These are phyloP conservation scores for Plemyria rubiginata DNA, from an alignment of 2,888 invertebrate genomes.

Conservation along the genomic window DNA sequence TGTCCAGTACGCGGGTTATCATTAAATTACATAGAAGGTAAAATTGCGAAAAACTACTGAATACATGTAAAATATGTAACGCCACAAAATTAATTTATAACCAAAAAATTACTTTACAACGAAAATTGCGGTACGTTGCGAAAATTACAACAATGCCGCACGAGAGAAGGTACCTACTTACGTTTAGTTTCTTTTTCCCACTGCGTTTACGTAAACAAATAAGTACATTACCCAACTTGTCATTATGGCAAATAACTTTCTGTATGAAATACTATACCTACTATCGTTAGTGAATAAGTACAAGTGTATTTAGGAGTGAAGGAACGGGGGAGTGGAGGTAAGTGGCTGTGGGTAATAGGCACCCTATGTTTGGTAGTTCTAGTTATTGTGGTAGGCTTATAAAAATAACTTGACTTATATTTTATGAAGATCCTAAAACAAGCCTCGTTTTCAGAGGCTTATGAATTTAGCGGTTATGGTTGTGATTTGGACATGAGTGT, in stretches of 20 bases:
- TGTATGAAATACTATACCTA: constrained; percentile 26
- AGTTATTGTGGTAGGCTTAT: no score
- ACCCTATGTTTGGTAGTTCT: no score
- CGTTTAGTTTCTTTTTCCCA: constrained; percentile 37
- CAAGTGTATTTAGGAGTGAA: not conserved
- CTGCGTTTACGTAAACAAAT: constrained; percentile 43
- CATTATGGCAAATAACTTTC: constrained; percentile 37
- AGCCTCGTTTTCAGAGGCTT: no score
- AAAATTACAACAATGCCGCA: not conserved
- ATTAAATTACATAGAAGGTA: no score
- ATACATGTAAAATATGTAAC: constrained; percentile 3
- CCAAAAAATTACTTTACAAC: not conserved
- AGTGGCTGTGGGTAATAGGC: no score
- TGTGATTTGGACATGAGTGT: no score
- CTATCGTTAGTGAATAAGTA: constrained; percentile 1
- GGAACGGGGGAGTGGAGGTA: not conserved
- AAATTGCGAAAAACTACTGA: no score
- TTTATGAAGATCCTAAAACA: no score
- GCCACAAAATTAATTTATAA: not conserved
- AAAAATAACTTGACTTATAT: no score
- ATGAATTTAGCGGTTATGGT: no score
- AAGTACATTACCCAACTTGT: constrained; percentile 40
- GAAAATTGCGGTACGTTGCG: not conserved
- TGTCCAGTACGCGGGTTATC: no score
- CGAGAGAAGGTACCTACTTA: constrained; percentile 2